phyloP scores from a whole-genome alignment of 2,113 vertebrate genomes.

The Chamaetylas fuelleborni region DNA sequence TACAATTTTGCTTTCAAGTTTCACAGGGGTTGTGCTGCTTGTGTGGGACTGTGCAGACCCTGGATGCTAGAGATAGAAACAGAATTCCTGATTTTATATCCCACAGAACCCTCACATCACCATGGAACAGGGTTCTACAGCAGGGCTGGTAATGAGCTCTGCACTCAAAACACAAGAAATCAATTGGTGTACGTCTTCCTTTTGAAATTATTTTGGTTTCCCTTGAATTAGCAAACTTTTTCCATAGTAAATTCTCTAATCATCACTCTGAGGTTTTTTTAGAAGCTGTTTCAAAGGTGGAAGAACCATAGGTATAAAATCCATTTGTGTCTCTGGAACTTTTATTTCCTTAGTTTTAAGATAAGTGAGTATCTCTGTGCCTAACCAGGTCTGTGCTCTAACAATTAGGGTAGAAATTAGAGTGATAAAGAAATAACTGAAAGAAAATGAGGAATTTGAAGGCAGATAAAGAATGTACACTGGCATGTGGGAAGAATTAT shows the following conservation, averaged over 20 bases:
- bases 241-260: neutral
- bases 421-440: neutral
- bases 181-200: neutral
- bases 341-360: neutral
- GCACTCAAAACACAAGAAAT: neutral
- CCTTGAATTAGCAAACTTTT: neutral
- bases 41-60: neutral
- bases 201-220: constrained; percentile 4
- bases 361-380: neutral
- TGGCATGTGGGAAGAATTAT: neutral
- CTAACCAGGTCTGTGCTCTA: neutral
- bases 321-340: neutral
- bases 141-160: neutral
- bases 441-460: neutral
- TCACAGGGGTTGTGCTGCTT: neutral
- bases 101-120: neutral
- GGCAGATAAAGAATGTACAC: neutral
- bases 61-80: neutral
- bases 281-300: neutral
- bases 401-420: neutral
- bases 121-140: neutral
- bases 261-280: neutral
- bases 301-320: neutral
- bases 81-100: neutral
- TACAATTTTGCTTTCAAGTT: neutral